These are phyloP conservation scores for Meiosimyza platycephala DNA, from an alignment of 2,888 invertebrate species.

Conservation along the genomic window DNA sequence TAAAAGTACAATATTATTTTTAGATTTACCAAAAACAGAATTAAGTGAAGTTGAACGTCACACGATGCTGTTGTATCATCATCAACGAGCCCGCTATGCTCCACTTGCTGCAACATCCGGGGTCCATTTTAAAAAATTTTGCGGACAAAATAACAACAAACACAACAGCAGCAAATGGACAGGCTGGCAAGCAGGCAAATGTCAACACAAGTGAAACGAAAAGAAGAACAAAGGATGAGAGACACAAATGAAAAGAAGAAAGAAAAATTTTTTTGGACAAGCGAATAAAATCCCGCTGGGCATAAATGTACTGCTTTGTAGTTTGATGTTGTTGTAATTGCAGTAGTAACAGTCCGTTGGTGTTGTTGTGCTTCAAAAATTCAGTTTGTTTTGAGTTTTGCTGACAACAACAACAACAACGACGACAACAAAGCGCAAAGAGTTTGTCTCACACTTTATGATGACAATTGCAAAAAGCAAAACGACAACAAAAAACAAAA, in stretches of 20 bases:
- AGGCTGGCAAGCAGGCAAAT: no score
- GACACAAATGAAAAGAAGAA: not conserved
- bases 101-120: no score
- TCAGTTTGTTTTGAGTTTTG: constrained; percentile 39
- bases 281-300: constrained; percentile 44
- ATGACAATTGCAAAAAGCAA: constrained; percentile 42
- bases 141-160: no score
- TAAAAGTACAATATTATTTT: no score
- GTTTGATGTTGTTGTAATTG: constrained; percentile 28
- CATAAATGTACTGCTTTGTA: constrained; percentile 45
- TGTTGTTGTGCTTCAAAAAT: constrained; percentile 14
- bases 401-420: constrained; percentile 33
- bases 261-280: constrained; percentile 21
- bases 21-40: no score
- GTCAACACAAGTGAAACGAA: no score
- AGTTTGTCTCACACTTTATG: constrained; percentile 47
- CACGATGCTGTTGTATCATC: no score
- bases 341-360: not conserved
- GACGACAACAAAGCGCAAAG: constrained; percentile 36
- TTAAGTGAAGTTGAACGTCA: no score
- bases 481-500: constrained; percentile 12
- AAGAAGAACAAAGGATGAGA: no score
- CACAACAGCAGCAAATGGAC: no score
- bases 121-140: no score
- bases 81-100: no score